phyloP scores from a whole-genome alignment of 37 sponge, comb jelly and placozoan genomes.

The Ephydatia muelleri region DNA sequence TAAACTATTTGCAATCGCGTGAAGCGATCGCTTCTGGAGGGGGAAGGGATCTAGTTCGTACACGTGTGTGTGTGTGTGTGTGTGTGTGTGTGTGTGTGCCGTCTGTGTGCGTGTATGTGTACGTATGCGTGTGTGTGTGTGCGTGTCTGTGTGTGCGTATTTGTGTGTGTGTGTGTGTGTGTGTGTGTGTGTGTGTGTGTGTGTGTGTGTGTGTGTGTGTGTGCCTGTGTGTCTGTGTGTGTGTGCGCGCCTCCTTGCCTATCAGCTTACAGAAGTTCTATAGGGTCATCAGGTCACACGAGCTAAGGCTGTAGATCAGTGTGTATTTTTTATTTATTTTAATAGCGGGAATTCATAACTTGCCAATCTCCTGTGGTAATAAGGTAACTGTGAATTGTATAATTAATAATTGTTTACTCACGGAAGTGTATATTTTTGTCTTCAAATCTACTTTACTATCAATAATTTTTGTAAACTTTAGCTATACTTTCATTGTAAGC shows the following conservation, averaged over 20 bases:
- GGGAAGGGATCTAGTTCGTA: background rate
- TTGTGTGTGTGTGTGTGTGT: slow-evolving; percentile 68
- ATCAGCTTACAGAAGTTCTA: slow-evolving; percentile 2
- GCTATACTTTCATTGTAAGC: too few relatives aligned
- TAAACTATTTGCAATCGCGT: background rate
- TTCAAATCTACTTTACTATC: too few relatives aligned
- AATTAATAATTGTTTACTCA: too few relatives aligned
- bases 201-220: slow-evolving; percentile 40
- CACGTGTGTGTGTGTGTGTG: slow-evolving; percentile 20
- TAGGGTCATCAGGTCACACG: too few relatives aligned
- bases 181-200: slow-evolving; percentile 60
- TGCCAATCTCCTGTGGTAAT: too few relatives aligned
- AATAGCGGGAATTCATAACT: too few relatives aligned
- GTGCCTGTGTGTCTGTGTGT: slow-evolving; percentile 36
- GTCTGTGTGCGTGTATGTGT: slow-evolving; percentile 70
- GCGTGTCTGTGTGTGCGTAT: slow-evolving; percentile 65
- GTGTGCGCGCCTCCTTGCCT: background rate
- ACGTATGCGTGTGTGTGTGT: slow-evolving; percentile 68
- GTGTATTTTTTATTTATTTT: too few relatives aligned
- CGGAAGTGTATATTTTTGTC: too few relatives aligned
- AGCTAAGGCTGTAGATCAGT: too few relatives aligned
- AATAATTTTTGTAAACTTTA: too few relatives aligned
- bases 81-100: slow-evolving; percentile 1
- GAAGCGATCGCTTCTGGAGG: background rate
- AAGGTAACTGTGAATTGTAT: too few relatives aligned